Base-by-base conservation (phyloP, 2,113 vertebrate genomes). In the Oryzias curvinotus region DNA sequence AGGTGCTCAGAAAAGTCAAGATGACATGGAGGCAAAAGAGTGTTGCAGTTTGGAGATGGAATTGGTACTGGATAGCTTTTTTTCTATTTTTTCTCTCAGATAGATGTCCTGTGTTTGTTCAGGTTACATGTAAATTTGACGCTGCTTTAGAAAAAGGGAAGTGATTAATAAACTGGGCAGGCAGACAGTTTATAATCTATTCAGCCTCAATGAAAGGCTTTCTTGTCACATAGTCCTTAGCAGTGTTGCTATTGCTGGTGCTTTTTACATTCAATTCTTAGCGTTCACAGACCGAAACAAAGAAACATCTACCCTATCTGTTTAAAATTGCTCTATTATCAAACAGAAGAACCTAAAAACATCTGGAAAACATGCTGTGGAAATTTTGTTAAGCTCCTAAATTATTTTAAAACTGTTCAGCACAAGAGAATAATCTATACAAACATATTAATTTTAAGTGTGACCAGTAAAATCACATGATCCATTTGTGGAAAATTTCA, bases 91-190 rank as follows among this genome's bases (percentile, higher is more conserved):
- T 3, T 45, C 3, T 53, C 62, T 4, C 26, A 36, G 19, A 41
- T 19, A 41, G 30, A 51, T 60, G 5, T 49, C 16, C 17, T 36
- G 43, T 55, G 18, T 30, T 56, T 57, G 43, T 42, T 6, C 19
- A 57, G 43, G 30, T 61, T 2, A 17, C 42, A 21, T 61, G 28
- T 68, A 15, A 47, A 48, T 71, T 57, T 45, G 7, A 70, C 44
- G 5, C 28, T 26, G 8, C 21, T 62, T 44, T 62, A 8, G 42
- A 42, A 72, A 68, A 4, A 14, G 17, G 8, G 4, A 50, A 61
- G 19, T 50, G 47, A 56, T 54, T 42, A 19, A 57, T 16, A 42
- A 26, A 7, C 55, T 53, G 8, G 28, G 50, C 28, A 47, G 21
- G 50, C 19, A 47, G 19, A 47, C 50, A 45, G n/a, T 19, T 17